Percentiles rank a stretch among this genome's conserved stretches.
These are phyloP conservation scores for Nibea albiflora DNA, from an alignment of 2,113 vertebrate genomes.

Conservation along the genomic window DNA sequence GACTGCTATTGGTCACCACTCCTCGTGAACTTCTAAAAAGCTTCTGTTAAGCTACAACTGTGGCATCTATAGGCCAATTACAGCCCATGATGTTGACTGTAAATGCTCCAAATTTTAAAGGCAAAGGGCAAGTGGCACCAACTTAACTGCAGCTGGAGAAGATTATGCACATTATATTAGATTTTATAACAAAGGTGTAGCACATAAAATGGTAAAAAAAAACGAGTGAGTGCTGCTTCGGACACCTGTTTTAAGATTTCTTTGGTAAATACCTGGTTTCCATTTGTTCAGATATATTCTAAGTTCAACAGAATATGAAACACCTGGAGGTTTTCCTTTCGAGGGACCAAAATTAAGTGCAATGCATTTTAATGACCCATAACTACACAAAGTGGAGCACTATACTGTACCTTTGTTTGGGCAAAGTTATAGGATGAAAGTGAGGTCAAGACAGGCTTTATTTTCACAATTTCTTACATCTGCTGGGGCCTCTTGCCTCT, in stretches of 20 bases:
- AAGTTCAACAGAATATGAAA: slow-evolving; percentile 45
- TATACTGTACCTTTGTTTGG: slow-evolving; percentile 9
- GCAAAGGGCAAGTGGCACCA: neutral
- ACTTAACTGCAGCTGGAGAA: slow-evolving; percentile 16
- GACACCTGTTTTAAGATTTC: slow-evolving; percentile 10
- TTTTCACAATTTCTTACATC: slow-evolving; percentile 29
- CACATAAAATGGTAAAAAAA: neutral
- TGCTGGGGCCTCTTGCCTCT: slow-evolving; percentile 33
- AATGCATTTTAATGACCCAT: slow-evolving; percentile 29
- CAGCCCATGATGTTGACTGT: neutral
- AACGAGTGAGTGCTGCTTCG: neutral
- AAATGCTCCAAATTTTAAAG: neutral
- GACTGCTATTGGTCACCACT: neutral
- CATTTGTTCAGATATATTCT: slow-evolving; percentile 18
- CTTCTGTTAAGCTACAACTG: neutral
- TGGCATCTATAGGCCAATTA: neutral
- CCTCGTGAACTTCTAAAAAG: neutral
- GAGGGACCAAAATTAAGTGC: slow-evolving; percentile 10
- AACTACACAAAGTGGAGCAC: slow-evolving; percentile 7
- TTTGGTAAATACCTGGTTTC: slow-evolving; percentile 29
- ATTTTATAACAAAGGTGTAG: neutral
- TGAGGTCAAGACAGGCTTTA: neutral
- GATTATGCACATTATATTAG: neutral
- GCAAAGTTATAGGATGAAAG: neutral
- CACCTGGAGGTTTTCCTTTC: slow-evolving; percentile 28